These are phyloP conservation scores for Stenichneumon culpator DNA, from an alignment of 2,888 invertebrate species.

Conservation along the genomic window DNA sequence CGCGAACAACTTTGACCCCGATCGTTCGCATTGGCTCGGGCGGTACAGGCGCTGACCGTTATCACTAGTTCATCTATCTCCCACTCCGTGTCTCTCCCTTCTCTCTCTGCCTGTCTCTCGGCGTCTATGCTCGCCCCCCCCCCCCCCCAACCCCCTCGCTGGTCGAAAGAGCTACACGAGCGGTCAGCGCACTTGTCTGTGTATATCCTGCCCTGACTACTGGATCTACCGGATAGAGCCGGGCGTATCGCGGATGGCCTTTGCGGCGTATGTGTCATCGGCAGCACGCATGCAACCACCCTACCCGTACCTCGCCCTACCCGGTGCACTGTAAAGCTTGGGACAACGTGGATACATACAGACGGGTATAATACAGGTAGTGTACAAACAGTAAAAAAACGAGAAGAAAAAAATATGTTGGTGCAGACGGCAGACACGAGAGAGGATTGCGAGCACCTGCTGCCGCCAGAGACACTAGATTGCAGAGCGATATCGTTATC, in stretches of 20 bases:
- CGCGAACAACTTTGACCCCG: slow-evolving; percentile 82
- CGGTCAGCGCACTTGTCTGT: slow-evolving; percentile 30
- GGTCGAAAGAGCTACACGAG: slow-evolving; percentile 16
- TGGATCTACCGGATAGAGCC: not conserved
- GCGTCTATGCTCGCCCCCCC: not conserved
- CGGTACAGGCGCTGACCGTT: slow-evolving; percentile 56
- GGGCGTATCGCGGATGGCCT: slow-evolving; percentile 38
- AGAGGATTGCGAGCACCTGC: slow-evolving; percentile 44
- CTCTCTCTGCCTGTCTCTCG: slow-evolving; percentile 4
- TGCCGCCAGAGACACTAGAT: slow-evolving; percentile 55
- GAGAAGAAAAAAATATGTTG: slow-evolving; percentile 12
- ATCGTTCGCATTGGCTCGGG: slow-evolving; percentile 76
- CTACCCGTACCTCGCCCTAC: not conserved
- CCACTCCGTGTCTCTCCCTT: slow-evolving; percentile 25
- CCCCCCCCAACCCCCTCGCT: not conserved
- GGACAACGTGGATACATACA: slow-evolving; percentile 1
- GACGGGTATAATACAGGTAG: not conserved
- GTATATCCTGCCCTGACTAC: slow-evolving; percentile 40
- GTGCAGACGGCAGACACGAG: slow-evolving; percentile 37
- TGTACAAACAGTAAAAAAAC: slow-evolving; percentile 35
- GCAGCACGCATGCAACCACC: slow-evolving; percentile 41
- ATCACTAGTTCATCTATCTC: slow-evolving; percentile 53
- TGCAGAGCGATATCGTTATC: slow-evolving; percentile 57
- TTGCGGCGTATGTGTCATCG: slow-evolving; percentile 47
- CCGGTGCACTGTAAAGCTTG: slow-evolving; percentile 20